Conservation (phyloP, 1,140 invertebrate species). For the Drosophila hydei region DNA sequence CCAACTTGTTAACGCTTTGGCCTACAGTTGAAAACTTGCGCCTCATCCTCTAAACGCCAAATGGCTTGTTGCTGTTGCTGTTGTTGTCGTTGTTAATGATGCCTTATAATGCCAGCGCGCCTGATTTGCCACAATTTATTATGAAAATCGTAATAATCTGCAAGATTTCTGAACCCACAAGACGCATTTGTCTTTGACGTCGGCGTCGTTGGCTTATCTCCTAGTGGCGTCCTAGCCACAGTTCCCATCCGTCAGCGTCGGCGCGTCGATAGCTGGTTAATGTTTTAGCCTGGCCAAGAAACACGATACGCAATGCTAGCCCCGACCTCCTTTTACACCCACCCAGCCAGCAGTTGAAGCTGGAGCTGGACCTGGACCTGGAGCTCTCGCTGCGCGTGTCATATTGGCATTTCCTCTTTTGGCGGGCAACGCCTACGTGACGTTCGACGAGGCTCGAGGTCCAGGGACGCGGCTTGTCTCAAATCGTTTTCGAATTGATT, state of each 20-base stretch:
- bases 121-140: slow-evolving; percentile 83
- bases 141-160: slow-evolving; percentile 81
- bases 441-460: background rate
- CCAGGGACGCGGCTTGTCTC: slow-evolving; percentile 38
- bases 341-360: slow-evolving; percentile 6
- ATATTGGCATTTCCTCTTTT: slow-evolving; percentile 80
- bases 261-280: slow-evolving; percentile 76
- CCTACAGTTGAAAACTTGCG: slow-evolving; percentile 76
- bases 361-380: slow-evolving; percentile 1
- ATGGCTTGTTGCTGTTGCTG: slow-evolving; percentile 38
- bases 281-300: slow-evolving; percentile 48
- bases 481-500: slow-evolving; percentile 82
- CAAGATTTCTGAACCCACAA: slow-evolving; percentile 80
- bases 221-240: slow-evolving; percentile 13
- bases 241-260: slow-evolving; percentile 72
- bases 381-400: slow-evolving; percentile 66
- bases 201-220: slow-evolving; percentile 70
- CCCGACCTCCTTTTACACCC: background rate
- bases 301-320: slow-evolving; percentile 45
- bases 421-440: slow-evolving; percentile 65
- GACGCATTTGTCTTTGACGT: slow-evolving; percentile 79
- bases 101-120: slow-evolving; percentile 81
- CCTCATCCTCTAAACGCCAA: slow-evolving; percentile 30
- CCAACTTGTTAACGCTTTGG: slow-evolving; percentile 78
- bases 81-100: slow-evolving; percentile 80